Conservation (phyloP, 2,888 invertebrate genomes). For the Tinea pellionella region DNA sequence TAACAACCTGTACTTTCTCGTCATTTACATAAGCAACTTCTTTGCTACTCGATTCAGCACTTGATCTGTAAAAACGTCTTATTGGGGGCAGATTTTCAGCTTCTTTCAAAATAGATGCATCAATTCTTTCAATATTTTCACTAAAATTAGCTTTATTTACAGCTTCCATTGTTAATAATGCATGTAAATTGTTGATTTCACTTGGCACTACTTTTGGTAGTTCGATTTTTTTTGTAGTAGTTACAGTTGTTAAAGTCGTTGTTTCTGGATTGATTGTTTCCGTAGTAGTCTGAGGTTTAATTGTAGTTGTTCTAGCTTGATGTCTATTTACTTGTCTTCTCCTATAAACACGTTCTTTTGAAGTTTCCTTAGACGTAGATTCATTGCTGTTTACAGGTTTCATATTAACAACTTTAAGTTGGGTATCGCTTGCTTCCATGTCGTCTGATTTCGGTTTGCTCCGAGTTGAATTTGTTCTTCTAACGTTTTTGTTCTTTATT, state of each 20-base stretch:
- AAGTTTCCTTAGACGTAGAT: conserved; percentile 17
- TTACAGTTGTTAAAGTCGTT: background rate
- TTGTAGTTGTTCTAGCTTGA: conserved; percentile 19
- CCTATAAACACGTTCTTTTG: conserved; percentile 27
- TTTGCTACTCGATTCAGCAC: conserved; percentile 38
- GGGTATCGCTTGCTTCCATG: conserved; percentile 20
- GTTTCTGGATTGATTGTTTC: conserved; percentile 15
- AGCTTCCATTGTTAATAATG: conserved; percentile 20
- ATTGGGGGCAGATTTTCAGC: conserved; percentile 34
- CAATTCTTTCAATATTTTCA: conserved; percentile 32
- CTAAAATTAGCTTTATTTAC: conserved; percentile 27
- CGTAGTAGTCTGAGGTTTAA: conserved; percentile 20
- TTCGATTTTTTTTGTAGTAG: conserved; percentile 26
- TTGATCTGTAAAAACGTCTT: conserved; percentile 51
- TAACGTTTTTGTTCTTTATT: conserved; percentile 28
- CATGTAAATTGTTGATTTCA: conserved; percentile 28
- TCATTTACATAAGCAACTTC: conserved; percentile 48
- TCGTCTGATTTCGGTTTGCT: conserved; percentile 23
- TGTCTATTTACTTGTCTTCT: conserved; percentile 39
- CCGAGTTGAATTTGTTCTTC: conserved; percentile 16
- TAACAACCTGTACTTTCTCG: conserved; percentile 50
- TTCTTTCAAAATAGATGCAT: conserved; percentile 27
- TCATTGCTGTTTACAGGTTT: conserved; percentile 30
- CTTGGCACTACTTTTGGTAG: background rate
- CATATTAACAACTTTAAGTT: conserved; percentile 34